These are phyloP conservation scores for Tinea semifulvella DNA, from an alignment of 2,888 invertebrate genomes.

Conservation along the genomic window DNA sequence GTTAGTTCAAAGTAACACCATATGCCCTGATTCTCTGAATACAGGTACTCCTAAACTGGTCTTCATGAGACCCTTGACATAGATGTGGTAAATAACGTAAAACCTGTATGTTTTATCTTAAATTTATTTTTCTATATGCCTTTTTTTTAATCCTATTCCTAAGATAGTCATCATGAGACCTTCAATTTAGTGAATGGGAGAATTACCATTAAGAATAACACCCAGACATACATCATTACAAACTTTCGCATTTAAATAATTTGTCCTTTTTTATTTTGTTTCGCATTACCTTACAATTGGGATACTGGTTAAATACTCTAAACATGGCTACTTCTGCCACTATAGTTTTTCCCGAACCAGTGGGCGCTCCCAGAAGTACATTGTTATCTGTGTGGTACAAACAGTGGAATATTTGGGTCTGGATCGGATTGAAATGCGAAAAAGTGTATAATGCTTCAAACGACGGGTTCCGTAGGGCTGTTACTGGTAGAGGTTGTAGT, in stretches of 20 bases:
- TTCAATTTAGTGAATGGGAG: too few relatives aligned
- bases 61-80: too few relatives aligned
- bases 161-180: too few relatives aligned
- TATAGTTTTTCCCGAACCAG: constrained; percentile 98
- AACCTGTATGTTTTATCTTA: too few relatives aligned
- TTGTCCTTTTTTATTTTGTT: too few relatives aligned
- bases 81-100: too few relatives aligned
- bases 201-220: too few relatives aligned
- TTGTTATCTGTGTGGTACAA: constrained; percentile 95
- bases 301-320: constrained; percentile 83
- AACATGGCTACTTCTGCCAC: constrained; percentile 98
- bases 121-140: too few relatives aligned
- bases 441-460: constrained; percentile 89
- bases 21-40: too few relatives aligned
- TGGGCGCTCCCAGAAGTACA: constrained; percentile 93
- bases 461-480: constrained; percentile 77
- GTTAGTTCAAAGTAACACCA: too few relatives aligned
- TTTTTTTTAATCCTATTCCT: too few relatives aligned
- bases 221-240: background rate
- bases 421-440: constrained; percentile 97
- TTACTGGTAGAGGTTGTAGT: constrained; percentile 88
- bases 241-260: background rate
- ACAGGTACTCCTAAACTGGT: too few relatives aligned
- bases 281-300: constrained; percentile 79
- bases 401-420: constrained; percentile 97